phyloP scores from a whole-genome alignment of 1,140 invertebrate species.

The Lordiphosa clarofinis region DNA sequence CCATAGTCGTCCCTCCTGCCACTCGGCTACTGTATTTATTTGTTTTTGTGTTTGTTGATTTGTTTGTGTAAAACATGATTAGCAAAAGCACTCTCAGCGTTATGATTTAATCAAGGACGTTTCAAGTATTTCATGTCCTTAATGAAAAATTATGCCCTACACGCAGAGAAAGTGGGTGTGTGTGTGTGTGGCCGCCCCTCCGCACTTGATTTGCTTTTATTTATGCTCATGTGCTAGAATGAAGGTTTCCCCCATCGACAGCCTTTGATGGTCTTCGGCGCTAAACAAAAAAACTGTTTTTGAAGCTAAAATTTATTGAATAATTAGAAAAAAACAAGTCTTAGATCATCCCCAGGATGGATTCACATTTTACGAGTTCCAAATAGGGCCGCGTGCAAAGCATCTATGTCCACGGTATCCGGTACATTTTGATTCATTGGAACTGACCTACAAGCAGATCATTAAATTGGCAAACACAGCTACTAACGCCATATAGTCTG shows the following conservation, averaged over 20 bases:
- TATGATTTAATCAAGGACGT: conserved; percentile 27
- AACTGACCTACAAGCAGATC: background rate
- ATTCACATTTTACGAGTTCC: background rate
- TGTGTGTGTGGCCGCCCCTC: no score
- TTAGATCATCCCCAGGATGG: no score
- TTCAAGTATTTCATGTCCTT: conserved; percentile 27
- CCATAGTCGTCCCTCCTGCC: conserved; percentile 1
- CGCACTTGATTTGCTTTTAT: no score
- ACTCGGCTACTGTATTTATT: conserved; percentile 12
- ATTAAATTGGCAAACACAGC: no score
- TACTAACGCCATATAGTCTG: background rate
- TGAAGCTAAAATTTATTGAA: no score
- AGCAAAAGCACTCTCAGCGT: conserved; percentile 24
- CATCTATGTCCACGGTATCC: background rate
- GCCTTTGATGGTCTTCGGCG: no score
- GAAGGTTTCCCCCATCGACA: no score
- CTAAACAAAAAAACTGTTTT: no score
- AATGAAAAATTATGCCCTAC: conserved; percentile 25
- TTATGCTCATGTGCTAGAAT: no score
- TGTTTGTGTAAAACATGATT: conserved; percentile 28
- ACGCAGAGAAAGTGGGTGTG: background rate
- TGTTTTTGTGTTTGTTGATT: conserved; percentile 18
- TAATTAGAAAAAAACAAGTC: no score
- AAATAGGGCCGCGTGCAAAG: background rate
- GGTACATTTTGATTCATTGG: background rate